phyloP scores from a whole-genome alignment of 2,797 vertebrate genomes.

The Spea hammondii region DNA sequence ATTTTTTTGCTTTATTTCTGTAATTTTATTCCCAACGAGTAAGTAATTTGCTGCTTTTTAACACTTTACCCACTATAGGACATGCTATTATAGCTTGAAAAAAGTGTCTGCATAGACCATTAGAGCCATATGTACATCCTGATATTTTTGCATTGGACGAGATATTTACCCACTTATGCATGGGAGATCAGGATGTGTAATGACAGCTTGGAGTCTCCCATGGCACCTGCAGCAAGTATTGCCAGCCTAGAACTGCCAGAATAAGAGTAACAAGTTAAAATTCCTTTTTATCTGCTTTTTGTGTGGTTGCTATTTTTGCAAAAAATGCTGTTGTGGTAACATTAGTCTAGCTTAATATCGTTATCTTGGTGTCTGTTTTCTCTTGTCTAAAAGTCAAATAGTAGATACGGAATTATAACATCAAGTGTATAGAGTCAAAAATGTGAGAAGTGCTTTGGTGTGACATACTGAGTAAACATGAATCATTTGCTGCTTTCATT shows the following conservation, averaged over 20 bases:
- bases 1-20: too few relatives aligned
- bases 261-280: not conserved
- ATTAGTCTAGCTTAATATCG: not conserved
- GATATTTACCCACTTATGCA: too few relatives aligned
- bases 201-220: too few relatives aligned
- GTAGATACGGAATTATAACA: not conserved
- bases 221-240: too few relatives aligned
- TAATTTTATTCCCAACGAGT: too few relatives aligned
- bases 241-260: not conserved
- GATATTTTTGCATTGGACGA: too few relatives aligned
- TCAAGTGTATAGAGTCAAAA: constrained; percentile 10
- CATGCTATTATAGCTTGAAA: too few relatives aligned
- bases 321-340: not conserved
- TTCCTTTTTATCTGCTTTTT: not conserved
- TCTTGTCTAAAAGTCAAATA: not conserved
- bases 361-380: not conserved
- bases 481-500: constrained; percentile 27
- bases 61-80: too few relatives aligned
- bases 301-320: not conserved
- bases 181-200: too few relatives aligned
- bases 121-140: too few relatives aligned
- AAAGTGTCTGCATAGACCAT: too few relatives aligned
- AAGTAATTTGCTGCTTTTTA: too few relatives aligned
- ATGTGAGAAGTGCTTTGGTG: constrained; percentile 23
- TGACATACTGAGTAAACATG: constrained; percentile 33